Base-by-base conservation (phyloP, 2,113 vertebrate species). In the Eublepharis macularius region DNA sequence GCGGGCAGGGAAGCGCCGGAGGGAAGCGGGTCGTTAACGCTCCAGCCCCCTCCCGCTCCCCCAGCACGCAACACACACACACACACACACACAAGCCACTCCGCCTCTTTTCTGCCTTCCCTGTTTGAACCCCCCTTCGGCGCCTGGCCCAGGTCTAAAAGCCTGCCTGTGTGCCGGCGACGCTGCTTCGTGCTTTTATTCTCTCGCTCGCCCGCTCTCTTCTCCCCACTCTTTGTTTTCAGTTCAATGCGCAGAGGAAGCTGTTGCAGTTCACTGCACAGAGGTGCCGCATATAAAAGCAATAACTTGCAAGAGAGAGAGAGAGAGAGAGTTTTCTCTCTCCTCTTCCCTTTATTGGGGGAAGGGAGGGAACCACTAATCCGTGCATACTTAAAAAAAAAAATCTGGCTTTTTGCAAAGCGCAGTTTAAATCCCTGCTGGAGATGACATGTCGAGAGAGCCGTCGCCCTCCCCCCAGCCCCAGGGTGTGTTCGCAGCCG, bases 191-290 rank as follows among this genome's bases (percentile, higher is more conserved):
- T 86, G 69, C 89, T 83, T 85, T 79, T 80, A 80, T 90, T 84
- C 43, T 8, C 82, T 70, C n/a, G 6, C 45, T 70, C 47, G 29
- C 73, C 9, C 66, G 17, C 76, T 77, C 49, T 5, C 57, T 36
- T 57, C 74, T 77, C 83, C 83, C 60, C 91, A 36, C 86, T 92
- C 94, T 96, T 96, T 97, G 93, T 96, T 95, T 94, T 87, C 94
- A 95, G 88, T 47, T 91, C 82, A 84, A 90, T 85, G 85, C 91
- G 80, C 93, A 90, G 89, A 91, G 94, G 90, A 94, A 95, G 92
- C 90, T n/a, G 90, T 87, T 91, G 93, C 91, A 89, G 91, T 86
- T 94, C 92, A 90, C 32, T 54, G 91, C 90, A 91, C 91, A 80
- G 90, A 93, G 92, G 90, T 89, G 87, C 84, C 0, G 91, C 68